These are phyloP conservation scores for Mormyrops boulengeri DNA, from an alignment of 2,797 vertebrate genomes.

Conservation along the genomic window DNA sequence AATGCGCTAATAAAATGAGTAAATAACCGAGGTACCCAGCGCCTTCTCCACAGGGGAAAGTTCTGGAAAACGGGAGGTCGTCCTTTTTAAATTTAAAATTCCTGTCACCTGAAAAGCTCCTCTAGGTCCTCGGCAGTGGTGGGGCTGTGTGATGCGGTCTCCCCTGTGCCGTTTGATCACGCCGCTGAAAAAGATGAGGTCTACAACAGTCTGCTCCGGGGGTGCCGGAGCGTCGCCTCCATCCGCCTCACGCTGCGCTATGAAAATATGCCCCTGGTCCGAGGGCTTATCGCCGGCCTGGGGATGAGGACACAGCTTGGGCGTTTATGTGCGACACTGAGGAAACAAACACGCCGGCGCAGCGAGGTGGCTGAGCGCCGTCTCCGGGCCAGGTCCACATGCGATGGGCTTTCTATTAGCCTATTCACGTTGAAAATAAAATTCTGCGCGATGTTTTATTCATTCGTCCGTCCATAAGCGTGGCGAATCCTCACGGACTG, in stretches of 20 bases:
- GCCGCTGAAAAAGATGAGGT: neutral
- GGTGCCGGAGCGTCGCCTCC: neutral
- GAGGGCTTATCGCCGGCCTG: neutral
- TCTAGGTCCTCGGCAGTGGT: neutral
- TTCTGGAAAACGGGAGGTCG: neutral
- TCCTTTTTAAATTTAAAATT: conserved; percentile 16
- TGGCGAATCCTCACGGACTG: neutral
- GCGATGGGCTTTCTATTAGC: neutral
- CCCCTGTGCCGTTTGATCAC: neutral
- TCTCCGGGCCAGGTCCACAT: neutral
- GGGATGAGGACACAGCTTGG: neutral
- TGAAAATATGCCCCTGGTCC: neutral
- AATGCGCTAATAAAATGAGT: neutral
- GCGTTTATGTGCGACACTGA: neutral
- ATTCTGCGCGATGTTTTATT: conserved; percentile 22
- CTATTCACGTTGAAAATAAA: conserved; percentile 6
- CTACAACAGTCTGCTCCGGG: neutral
- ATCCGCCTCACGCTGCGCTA: neutral
- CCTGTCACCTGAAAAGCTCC: neutral
- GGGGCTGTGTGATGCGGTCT: neutral
- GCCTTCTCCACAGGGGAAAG: neutral
- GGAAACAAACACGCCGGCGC: neutral
- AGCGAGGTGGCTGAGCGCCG: neutral
- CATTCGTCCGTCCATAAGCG: neutral
- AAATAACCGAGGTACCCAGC: neutral